Conservation (phyloP, 2,888 invertebrate genomes). For the Nesidiocoris tenuis region DNA sequence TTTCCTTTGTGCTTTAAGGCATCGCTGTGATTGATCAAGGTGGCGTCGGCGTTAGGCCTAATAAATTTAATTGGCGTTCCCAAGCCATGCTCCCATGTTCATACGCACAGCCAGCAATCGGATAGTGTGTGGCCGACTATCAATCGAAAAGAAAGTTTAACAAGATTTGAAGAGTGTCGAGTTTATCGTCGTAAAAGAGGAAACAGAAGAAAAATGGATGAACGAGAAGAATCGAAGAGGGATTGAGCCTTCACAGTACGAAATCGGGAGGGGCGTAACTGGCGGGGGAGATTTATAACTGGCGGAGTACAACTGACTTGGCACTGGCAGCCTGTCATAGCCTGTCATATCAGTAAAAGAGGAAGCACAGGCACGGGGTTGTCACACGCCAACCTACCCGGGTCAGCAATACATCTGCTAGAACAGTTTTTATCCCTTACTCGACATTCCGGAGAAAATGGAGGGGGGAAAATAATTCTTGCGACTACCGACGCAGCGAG, state of each 20-base stretch:
- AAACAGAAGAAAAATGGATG: background rate
- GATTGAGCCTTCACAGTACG: background rate
- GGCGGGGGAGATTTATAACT: constrained; percentile 11
- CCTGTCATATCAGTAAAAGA: background rate
- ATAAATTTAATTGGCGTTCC: no score
- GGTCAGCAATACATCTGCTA: background rate
- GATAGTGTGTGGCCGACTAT: no score
- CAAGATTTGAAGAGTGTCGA: no score
- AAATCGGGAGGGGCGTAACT: constrained; percentile 12
- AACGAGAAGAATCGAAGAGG: constrained; percentile 7
- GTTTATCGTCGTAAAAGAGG: no score
- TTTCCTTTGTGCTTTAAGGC: no score
- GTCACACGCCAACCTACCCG: background rate
- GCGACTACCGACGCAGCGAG: background rate
- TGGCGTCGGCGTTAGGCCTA: no score
- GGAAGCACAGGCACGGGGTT: background rate
- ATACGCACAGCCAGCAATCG: no score
- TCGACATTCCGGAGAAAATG: background rate
- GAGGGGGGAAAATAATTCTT: background rate
- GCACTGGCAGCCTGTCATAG: background rate
- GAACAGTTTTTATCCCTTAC: background rate
- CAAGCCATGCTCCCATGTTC: no score
- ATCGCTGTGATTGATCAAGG: no score
- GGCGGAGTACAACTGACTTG: background rate
- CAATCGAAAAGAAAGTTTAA: no score